Conservation (phyloP, 2,888 invertebrate genomes). For the Willowsia nigromaculata region DNA sequence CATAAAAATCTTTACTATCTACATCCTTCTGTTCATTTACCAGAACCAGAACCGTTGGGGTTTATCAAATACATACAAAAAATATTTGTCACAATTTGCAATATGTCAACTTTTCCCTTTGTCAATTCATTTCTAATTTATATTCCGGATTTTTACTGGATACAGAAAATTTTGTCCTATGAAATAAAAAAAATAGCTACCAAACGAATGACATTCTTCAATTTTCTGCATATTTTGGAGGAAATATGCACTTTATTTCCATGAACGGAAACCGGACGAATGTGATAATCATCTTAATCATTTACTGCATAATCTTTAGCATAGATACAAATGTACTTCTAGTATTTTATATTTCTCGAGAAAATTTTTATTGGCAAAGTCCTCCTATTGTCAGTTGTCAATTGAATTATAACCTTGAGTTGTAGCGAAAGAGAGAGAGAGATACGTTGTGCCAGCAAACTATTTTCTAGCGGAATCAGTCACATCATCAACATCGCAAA, state of each 20-base stretch:
- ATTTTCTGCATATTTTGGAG: neutral
- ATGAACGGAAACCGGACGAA: neutral
- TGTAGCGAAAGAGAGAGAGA: neutral
- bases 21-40: neutral
- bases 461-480: constrained; percentile 51
- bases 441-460: constrained; percentile 56
- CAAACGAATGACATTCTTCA: neutral
- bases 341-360: neutral
- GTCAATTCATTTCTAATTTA: neutral
- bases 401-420: constrained; percentile 56
- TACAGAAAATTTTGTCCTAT: neutral
- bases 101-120: neutral
- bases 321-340: neutral
- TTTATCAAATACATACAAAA: neutral
- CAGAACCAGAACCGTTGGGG: neutral
- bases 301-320: neutral
- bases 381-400: constrained; percentile 44
- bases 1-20: neutral
- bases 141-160: neutral
- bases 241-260: neutral
- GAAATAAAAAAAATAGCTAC: neutral
- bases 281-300: neutral
- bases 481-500: constrained; percentile 30
- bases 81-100: neutral
- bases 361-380: constrained; percentile 28